Base-by-base conservation (phyloP, 2,113 vertebrate genomes). In the Bubo bubo region DNA sequence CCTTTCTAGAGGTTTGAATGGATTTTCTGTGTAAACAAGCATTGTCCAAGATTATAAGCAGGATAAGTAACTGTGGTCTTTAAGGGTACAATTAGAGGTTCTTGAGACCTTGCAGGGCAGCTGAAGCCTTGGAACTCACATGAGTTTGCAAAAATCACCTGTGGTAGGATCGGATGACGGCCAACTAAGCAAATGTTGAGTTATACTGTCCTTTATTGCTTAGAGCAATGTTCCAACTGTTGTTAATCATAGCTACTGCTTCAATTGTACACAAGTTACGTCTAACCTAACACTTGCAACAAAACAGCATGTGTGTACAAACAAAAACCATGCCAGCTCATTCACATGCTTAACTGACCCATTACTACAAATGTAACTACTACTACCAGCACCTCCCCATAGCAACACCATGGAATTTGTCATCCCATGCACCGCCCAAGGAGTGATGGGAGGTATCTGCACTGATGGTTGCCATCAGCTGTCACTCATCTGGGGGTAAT, bases 241-340 rank as follows among this genome's bases (percentile, higher is more conserved):
- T 88, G 52, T 86, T 89, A 77, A 68, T 90, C 32, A 15, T 49
- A 74, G 64, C 41, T 84, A 10, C 41, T 85, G 52, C 60, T 87
- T 75, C 64, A 66, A 2, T 47, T 85, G n/a, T 41, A 41, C 37
- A 11, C 14, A 30, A 28, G 14, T 58, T 75, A 30, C 1, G 4
- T 49, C 60, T 82, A 35, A 56, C n/a, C 16, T 37, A 10, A 81
- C 20, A 5, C 49, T 55, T 60, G 20, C 5, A 41, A 27, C 24
- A 18, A 53, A 73, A 34, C 47, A 13, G 9, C 37, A 10, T 0
- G 1, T 43, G 32, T 0, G 0, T 53, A 6, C 71, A 35, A 62
- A 72, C 10, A 47, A 19, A 73, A 64, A 3, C 39, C 9, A 2
- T 27, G 32, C 52, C 43, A 26, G 43, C 41, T 85, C 32, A 2